Base-by-base conservation (phyloP, 2,888 invertebrate genomes). In the Pyrrhosoma nymphula region DNA sequence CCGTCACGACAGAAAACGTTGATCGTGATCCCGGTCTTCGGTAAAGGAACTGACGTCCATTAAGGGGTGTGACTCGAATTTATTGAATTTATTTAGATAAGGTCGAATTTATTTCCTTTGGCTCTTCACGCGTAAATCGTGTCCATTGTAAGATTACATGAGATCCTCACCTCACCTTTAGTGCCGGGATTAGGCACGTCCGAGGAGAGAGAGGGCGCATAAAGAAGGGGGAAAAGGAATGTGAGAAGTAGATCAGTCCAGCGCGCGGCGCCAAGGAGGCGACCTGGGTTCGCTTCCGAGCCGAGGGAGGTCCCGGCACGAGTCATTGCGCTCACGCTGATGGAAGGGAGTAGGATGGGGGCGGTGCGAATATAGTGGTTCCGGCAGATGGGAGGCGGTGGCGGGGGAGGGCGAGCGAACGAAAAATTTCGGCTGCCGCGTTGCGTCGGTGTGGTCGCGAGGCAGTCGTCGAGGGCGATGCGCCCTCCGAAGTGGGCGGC, bases 211-310 rank as follows among this genome's bases (percentile, higher is more conserved):
- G 82, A 35, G 82, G 14, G 35, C 82, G 35, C 14, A 14, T 82
- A 18, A 82, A 82, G 16, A 82, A 10, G 12, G 82, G 30, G 30
- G 30, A 4, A 82, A 35, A 82, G 35, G 30, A 35, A 35, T 35
- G 30, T 4, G 35, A 82, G 30, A 82, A 82, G 82, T 30, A 18
- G 35, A 82, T 82, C 35, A 16, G 82, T 14, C 82, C 16, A 18
- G 0, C 8, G n/a, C 3, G 82, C 18, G 82, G 35, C 82, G 82
- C 35, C 82, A 16, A 35, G 30, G 82, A 16, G 30, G 82, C 82
- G 82, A 16, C 82, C 82, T 82, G 82, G 82, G 82, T 82, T 82
- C 82, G 82, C 82, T 35, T 16, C 82, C 82, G 26, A 82, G 30
- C 69, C 69, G 82, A 35, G 82, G 30, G 30, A 82, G 82, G 82